These are phyloP conservation scores for Gallirallus australis DNA, from an alignment of 2,797 vertebrate species.

Conservation along the genomic window DNA sequence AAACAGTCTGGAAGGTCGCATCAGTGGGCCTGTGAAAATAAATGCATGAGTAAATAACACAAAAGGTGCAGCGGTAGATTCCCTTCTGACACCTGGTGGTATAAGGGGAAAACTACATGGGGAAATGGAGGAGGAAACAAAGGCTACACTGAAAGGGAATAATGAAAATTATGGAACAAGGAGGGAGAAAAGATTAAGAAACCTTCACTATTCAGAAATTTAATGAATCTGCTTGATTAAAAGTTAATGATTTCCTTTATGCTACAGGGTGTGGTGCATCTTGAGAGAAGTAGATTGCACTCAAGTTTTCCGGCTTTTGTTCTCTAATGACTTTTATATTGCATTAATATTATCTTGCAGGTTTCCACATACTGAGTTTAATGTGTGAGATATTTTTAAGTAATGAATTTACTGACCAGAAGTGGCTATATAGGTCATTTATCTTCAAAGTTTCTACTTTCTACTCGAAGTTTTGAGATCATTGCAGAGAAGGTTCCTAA, in stretches of 20 bases:
- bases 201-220: background rate
- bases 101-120: background rate
- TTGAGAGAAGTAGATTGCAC: background rate
- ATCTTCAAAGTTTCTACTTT: slow-evolving; percentile 14
- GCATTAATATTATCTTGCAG: background rate
- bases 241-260: background rate
- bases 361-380: background rate
- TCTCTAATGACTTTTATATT: background rate
- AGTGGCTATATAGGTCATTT: background rate
- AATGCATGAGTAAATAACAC: background rate
- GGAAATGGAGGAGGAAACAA: background rate
- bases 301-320: background rate
- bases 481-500: background rate
- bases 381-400: background rate
- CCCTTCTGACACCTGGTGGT: slow-evolving; percentile 39
- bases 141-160: background rate
- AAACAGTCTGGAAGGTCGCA: background rate
- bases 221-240: background rate
- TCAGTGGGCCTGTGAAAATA: background rate
- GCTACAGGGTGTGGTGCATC: background rate
- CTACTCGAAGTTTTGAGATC: background rate
- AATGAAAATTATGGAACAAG: background rate
- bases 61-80: background rate
- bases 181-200: background rate
- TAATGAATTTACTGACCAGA: background rate